These are phyloP conservation scores for Camelus bactrianus DNA, from an alignment of 2,113 vertebrate species.

Conservation along the genomic window DNA sequence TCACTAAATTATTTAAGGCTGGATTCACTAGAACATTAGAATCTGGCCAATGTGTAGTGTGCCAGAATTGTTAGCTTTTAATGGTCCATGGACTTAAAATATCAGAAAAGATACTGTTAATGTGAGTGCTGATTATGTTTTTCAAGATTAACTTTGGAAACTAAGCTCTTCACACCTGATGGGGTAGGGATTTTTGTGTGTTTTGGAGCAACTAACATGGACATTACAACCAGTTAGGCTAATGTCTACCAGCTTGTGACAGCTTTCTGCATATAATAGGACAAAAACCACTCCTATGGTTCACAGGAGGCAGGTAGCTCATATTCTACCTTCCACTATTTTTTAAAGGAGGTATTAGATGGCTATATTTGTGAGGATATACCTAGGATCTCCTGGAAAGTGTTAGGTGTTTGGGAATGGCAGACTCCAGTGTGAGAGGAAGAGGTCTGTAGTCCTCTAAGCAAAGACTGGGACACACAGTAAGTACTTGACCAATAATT, in stretches of 20 bases:
- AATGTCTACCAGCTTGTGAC: not conserved
- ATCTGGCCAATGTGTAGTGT: not conserved
- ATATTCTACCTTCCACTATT: not conserved
- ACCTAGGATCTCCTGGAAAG: not conserved
- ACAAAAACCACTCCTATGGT: not conserved
- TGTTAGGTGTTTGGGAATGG: not conserved
- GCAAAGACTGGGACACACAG: not conserved
- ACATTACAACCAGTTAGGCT: not conserved
- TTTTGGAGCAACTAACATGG: not conserved
- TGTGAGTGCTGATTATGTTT: not conserved
- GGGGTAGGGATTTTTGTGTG: not conserved
- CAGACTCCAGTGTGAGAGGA: not conserved
- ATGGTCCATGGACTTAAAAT: not conserved
- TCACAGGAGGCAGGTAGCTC: not conserved
- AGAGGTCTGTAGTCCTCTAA: not conserved
- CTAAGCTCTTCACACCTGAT: not conserved
- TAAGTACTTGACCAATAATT: not conserved
- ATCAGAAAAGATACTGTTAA: slow-evolving; percentile 15
- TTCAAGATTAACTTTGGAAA: slow-evolving; percentile 33
- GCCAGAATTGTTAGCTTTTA: slow-evolving; percentile 9
- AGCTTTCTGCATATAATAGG: not conserved
- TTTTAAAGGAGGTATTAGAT: slow-evolving; percentile 19
- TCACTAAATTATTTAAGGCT: not conserved
- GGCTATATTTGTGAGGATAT: not conserved
- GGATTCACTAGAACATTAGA: not conserved